Evolutionary conservation across 92 coral and sea anemone species (phyloP).

Genomic region (Paragorgia papillata): DNA sequence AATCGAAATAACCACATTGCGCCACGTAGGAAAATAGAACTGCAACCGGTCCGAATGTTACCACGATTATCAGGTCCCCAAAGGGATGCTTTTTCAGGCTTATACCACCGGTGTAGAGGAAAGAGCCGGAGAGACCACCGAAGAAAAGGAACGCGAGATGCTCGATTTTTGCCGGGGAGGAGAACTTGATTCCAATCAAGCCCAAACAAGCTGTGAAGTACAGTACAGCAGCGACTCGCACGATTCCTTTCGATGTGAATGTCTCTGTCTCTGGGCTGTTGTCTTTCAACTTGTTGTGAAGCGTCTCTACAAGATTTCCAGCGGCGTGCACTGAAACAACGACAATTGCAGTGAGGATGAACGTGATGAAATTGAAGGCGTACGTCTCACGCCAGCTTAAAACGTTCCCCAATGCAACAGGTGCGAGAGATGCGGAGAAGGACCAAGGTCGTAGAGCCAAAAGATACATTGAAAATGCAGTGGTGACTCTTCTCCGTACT

Average conservation of each 20-base stretch:
- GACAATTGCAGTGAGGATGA: conserved; percentile 61
- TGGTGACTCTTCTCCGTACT: neutral
- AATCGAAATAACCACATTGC: conserved; percentile 64
- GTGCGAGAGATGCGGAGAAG: conserved; percentile 76
- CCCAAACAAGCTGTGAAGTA: conserved; percentile 66
- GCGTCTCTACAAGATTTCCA: conserved; percentile 80
- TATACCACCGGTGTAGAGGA: conserved; percentile 71
- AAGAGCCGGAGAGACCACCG: conserved; percentile 70
- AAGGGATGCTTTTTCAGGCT: conserved; percentile 62
- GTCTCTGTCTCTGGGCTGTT: conserved; percentile 41
- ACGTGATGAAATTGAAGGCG: conserved; percentile 57
- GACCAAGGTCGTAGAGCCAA: conserved; percentile 87
- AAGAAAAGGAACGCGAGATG: conserved; percentile 69
- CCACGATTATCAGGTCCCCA: conserved; percentile 76
- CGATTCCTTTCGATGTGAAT: conserved; percentile 57
- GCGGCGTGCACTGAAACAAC: conserved; percentile 87
- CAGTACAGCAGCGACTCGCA: conserved; percentile 71
- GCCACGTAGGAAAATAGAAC: conserved; percentile 78
- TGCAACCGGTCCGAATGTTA: conserved; percentile 81
- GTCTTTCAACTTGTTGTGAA: conserved; percentile 61
- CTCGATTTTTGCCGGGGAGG: conserved; percentile 67
- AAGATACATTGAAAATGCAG: conserved; percentile 14
- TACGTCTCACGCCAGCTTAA: conserved; percentile 76
- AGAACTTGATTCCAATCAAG: conserved; percentile 59
- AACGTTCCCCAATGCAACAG: conserved; percentile 75